These are phyloP conservation scores for Microctonus aethiopoides DNA, from an alignment of 2,888 invertebrate genomes.

Conservation along the genomic window DNA sequence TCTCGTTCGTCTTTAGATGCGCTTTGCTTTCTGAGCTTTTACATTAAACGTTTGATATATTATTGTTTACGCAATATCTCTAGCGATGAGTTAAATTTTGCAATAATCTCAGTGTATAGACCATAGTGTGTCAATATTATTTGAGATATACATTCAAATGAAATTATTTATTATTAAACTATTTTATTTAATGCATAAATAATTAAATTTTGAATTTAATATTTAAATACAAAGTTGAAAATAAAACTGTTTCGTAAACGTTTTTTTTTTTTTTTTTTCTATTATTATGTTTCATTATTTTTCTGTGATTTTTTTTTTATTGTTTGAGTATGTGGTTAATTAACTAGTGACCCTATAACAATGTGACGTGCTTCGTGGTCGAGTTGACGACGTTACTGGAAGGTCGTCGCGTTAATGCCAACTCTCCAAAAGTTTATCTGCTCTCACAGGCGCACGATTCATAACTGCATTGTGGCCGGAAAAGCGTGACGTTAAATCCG, in stretches of 20 bases:
- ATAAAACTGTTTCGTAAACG: too few species aligned
- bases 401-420: constrained; percentile 27
- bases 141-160: neutral
- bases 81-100: constrained; percentile 8
- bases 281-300: neutral
- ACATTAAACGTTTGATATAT: constrained; percentile 11
- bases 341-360: constrained; percentile 35
- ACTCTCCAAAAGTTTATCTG: constrained; percentile 28
- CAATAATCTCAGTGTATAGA: too few species aligned
- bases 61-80: constrained; percentile 10
- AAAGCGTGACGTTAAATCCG: constrained; percentile 38
- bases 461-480: constrained; percentile 35
- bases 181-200: too few species aligned
- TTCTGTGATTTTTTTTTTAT: neutral
- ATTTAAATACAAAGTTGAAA: too few species aligned
- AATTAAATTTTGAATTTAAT: too few species aligned
- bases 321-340: constrained; percentile 26
- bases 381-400: constrained; percentile 29
- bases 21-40: constrained; percentile 21
- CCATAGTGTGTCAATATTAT: neutral
- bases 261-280: too few species aligned
- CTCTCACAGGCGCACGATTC: constrained; percentile 34
- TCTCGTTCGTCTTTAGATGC: constrained; percentile 17
- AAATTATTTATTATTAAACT: neutral
- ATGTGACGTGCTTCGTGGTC: constrained; percentile 37